Conservation (phyloP, 2,113 vertebrate genomes). For the Caranx melampygus region DNA sequence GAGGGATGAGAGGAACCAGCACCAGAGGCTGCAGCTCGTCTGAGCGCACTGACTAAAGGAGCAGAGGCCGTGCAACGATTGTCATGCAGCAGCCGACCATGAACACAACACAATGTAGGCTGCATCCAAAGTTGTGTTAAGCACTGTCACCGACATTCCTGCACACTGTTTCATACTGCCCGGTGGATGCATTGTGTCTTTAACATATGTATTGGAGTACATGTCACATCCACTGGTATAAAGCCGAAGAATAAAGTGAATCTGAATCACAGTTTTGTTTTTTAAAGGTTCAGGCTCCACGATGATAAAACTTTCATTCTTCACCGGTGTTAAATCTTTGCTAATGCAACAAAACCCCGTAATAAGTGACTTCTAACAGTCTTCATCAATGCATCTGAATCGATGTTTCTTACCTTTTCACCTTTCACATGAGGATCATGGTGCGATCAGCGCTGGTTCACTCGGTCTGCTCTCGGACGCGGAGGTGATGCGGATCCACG, state of each 20-base stretch:
- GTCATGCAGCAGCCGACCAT: too few species aligned
- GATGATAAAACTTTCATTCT: background rate
- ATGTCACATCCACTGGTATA: too few species aligned
- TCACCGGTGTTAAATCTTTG: background rate
- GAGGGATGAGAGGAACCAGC: too few species aligned
- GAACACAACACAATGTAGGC: too few species aligned
- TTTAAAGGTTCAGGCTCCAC: background rate
- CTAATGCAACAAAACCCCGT: background rate
- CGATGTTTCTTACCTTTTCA: constrained; percentile 46
- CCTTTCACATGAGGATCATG: background rate
- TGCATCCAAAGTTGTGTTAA: too few species aligned
- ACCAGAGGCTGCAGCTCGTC: background rate
- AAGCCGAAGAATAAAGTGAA: background rate
- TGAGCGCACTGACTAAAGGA: background rate
- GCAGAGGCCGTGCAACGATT: too few species aligned
- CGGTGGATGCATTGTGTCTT: too few species aligned
- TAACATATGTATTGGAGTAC: too few species aligned
- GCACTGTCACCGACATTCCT: too few species aligned
- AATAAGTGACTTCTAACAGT: background rate
- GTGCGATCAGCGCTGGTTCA: background rate
- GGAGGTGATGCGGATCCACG: background rate
- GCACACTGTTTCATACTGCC: too few species aligned
- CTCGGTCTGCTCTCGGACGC: background rate
- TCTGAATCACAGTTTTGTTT: too few species aligned
- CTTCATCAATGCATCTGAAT: background rate